Conservation (phyloP, 2,113 vertebrate genomes). For the Tragulus kanchil region DNA sequence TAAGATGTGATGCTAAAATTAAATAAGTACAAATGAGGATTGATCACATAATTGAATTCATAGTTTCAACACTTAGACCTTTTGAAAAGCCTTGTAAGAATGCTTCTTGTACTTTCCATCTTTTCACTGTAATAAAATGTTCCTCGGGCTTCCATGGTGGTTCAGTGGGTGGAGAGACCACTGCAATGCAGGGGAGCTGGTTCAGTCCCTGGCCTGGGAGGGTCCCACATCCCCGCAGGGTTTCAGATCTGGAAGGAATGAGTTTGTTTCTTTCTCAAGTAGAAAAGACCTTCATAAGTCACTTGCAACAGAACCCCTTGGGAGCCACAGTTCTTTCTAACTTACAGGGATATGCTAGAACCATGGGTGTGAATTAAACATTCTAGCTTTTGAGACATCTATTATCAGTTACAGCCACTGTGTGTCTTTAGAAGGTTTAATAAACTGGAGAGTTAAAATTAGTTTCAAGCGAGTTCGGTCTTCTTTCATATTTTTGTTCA, state of each 20-base stretch:
- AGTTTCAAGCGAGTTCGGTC: conserved; percentile 6
- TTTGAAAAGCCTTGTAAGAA: background rate
- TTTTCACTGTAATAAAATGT: background rate
- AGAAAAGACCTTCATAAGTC: conserved; percentile 75
- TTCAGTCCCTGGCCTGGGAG: too few relatives aligned
- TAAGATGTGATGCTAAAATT: background rate
- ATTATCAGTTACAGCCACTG: conserved; percentile 64
- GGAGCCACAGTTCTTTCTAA: conserved; percentile 70
- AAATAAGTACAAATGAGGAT: background rate
- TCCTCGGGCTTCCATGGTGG: background rate
- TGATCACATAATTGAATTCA: background rate
- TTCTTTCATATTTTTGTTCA: background rate
- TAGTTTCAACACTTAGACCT: background rate
- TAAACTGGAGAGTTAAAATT: conserved; percentile 13
- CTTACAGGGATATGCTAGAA: conserved; percentile 62
- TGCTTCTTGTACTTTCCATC: background rate
- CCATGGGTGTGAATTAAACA: conserved; percentile 74
- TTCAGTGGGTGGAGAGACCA: too few relatives aligned
- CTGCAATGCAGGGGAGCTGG: too few relatives aligned
- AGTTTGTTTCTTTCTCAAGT: conserved; percentile 57
- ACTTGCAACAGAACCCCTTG: conserved; percentile 67
- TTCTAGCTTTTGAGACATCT: conserved; percentile 62
- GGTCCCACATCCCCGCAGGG: too few relatives aligned
- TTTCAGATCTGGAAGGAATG: conserved; percentile 48
- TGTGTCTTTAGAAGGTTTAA: conserved; percentile 64